Percentiles rank a stretch among this genome's conserved stretches.
Evolutionary conservation across 2,797 vertebrate genomes (phyloP).

Genomic region (Syngnathus rostellatus): DNA sequence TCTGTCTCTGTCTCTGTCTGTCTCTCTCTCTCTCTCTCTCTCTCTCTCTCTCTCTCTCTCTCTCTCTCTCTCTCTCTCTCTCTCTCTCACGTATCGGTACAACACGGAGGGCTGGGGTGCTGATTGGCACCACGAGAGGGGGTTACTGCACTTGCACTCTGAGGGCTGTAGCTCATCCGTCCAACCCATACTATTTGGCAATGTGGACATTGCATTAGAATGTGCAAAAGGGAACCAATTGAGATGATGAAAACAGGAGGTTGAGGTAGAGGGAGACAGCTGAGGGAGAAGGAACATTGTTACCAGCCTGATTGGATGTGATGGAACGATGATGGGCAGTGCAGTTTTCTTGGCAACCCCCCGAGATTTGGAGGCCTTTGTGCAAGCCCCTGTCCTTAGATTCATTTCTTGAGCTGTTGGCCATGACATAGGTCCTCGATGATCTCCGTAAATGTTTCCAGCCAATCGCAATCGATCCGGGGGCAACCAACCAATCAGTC

Average conservation of each 20-base stretch:
- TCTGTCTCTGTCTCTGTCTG: too few species aligned
- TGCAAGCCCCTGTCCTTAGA: slow-evolving; percentile 50
- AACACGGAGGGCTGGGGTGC: slow-evolving; percentile 41
- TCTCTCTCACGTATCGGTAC: slow-evolving; percentile 36
- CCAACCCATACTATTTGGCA: slow-evolving; percentile 57
- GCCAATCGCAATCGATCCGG: slow-evolving; percentile 47
- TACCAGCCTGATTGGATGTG: slow-evolving; percentile 56
- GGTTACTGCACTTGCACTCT: slow-evolving; percentile 54
- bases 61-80: slow-evolving; percentile 15
- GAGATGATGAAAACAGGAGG: slow-evolving; percentile 43
- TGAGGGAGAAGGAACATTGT: slow-evolving; percentile 34
- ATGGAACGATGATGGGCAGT: slow-evolving; percentile 55
- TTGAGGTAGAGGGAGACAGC: slow-evolving; percentile 67
- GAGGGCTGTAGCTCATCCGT: slow-evolving; percentile 34
- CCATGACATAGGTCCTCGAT: slow-evolving; percentile 62
- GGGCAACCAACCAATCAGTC: slow-evolving; percentile 54
- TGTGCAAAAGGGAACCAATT: slow-evolving; percentile 64
- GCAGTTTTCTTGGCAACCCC: slow-evolving; percentile 48
- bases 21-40: slow-evolving; percentile 24
- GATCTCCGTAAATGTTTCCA: slow-evolving; percentile 50
- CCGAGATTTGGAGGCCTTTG: slow-evolving; percentile 39
- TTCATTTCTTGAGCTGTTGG: slow-evolving; percentile 36
- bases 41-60: too few species aligned
- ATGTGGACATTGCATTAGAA: slow-evolving; percentile 60
- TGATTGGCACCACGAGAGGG: slow-evolving; percentile 41